Conservation (phyloP, 2,888 invertebrate species). For the Pristionchus japonicus region DNA sequence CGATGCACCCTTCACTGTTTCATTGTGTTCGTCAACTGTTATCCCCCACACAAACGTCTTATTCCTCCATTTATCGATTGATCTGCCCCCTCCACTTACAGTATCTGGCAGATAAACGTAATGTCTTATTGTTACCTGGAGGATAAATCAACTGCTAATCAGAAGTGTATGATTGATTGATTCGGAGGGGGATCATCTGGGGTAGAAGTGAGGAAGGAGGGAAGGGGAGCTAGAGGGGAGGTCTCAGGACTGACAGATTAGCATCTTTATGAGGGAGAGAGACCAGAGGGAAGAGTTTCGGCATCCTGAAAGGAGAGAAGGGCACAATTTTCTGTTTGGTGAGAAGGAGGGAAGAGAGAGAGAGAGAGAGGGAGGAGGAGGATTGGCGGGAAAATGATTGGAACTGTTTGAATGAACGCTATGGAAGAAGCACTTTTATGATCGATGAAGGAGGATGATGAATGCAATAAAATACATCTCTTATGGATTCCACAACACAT, state of each 20-base stretch:
- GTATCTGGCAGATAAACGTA: background rate
- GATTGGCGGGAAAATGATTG: background rate
- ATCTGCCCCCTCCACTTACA: background rate
- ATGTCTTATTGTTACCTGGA: slow-evolving; percentile 26
- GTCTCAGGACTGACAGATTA: slow-evolving; percentile 1
- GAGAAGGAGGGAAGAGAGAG: background rate
- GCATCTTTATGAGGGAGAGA: slow-evolving; percentile 1
- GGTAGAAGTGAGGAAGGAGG: background rate
- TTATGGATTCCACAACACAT: too few relatives aligned
- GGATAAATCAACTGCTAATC: slow-evolving; percentile 18
- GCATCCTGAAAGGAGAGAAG: slow-evolving; percentile 1
- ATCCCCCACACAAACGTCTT: background rate
- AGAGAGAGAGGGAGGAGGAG: background rate
- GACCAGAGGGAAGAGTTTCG: slow-evolving; percentile 1
- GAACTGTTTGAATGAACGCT: background rate
- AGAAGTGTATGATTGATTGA: background rate
- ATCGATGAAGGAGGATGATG: background rate
- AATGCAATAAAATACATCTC: background rate
- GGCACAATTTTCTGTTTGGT: background rate
- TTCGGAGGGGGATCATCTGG: background rate
- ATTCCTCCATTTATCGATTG: background rate
- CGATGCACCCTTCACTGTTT: slow-evolving; percentile 11
- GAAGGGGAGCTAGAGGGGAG: background rate
- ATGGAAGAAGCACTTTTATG: background rate
- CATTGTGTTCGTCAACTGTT: slow-evolving; percentile 29